Conservation (phyloP, 2,888 invertebrate genomes). For the Arenicola marina region DNA sequence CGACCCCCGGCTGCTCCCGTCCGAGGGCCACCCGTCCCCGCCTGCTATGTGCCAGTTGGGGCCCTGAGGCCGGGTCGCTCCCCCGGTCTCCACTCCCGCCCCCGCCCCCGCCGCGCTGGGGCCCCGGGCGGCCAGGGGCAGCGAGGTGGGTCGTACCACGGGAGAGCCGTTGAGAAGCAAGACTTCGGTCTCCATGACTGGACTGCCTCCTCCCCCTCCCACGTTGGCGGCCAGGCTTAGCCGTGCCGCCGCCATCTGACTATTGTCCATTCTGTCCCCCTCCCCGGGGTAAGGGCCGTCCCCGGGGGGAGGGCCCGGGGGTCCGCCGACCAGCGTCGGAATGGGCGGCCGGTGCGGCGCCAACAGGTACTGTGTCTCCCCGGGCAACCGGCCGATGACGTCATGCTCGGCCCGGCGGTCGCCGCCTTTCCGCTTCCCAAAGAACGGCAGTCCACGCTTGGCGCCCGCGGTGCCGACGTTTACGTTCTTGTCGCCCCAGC, state of each 20-base stretch:
- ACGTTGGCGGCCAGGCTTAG: conserved; percentile 12
- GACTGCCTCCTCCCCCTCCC: not conserved
- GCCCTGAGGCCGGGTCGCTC: too few relatives aligned
- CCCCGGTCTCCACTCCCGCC: too few relatives aligned
- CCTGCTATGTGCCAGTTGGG: too few relatives aligned
- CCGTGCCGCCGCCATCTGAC: conserved; percentile 4
- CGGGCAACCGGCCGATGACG: too few relatives aligned
- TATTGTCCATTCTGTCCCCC: not conserved
- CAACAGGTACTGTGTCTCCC: not conserved
- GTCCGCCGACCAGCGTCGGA: too few relatives aligned
- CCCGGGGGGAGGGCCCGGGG: too few relatives aligned
- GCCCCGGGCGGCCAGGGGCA: conserved; percentile 17
- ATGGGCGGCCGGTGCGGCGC: not conserved
- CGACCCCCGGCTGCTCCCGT: too few relatives aligned
- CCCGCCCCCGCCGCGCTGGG: too few relatives aligned
- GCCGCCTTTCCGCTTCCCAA: not conserved
- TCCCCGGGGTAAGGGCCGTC: not conserved
- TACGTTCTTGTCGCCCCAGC: not conserved
- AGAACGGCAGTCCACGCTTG: not conserved
- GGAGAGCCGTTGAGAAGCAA: conserved; percentile 42
- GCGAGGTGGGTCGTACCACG: conserved; percentile 27
- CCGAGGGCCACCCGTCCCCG: too few relatives aligned
- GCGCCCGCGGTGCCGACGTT: not conserved
- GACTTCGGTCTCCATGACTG: conserved; percentile 41
- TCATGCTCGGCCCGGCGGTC: too few relatives aligned